These are phyloP conservation scores for Leptoteleia sp. DNA, from an alignment of 1,140 invertebrate genomes.

Conservation along the genomic window DNA sequence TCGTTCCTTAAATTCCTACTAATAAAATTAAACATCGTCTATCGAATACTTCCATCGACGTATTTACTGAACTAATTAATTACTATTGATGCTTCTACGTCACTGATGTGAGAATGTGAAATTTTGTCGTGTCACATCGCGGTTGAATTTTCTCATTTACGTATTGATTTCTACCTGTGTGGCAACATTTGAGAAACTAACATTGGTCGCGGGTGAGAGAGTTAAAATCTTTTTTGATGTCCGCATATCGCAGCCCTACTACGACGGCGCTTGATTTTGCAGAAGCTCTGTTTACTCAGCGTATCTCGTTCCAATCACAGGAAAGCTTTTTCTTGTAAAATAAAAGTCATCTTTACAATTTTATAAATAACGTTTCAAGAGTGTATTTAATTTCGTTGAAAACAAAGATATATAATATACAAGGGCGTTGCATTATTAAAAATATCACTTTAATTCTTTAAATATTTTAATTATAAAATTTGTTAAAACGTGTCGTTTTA, in stretches of 20 bases:
- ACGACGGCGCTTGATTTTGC: slow-evolving; percentile 24
- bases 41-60: slow-evolving; percentile 22
- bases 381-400: too few species aligned
- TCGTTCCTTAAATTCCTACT: slow-evolving; percentile 36
- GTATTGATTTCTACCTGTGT: slow-evolving; percentile 45
- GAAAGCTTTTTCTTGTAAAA: slow-evolving; percentile 36
- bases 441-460: too few species aligned
- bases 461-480: too few species aligned
- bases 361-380: too few species aligned
- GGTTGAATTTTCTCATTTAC: slow-evolving; percentile 42
- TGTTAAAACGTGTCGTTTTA: too few species aligned
- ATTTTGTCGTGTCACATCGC: slow-evolving; percentile 34
- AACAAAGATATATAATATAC: too few species aligned
- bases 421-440: too few species aligned
- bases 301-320: slow-evolving; percentile 31
- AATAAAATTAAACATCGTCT: slow-evolving; percentile 41
- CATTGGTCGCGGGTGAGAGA: slow-evolving; percentile 8
- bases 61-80: slow-evolving; percentile 62
- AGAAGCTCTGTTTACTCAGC: slow-evolving; percentile 29
- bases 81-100: slow-evolving; percentile 44
- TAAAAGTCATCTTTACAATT: slow-evolving; percentile 31
- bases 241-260: neutral
- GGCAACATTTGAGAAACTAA: slow-evolving; percentile 33
- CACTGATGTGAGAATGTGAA: slow-evolving; percentile 40
- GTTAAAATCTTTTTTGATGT: slow-evolving; percentile 40